These are phyloP conservation scores for Phalera bucephala DNA, from an alignment of 2,888 invertebrate genomes.

Conservation along the genomic window DNA sequence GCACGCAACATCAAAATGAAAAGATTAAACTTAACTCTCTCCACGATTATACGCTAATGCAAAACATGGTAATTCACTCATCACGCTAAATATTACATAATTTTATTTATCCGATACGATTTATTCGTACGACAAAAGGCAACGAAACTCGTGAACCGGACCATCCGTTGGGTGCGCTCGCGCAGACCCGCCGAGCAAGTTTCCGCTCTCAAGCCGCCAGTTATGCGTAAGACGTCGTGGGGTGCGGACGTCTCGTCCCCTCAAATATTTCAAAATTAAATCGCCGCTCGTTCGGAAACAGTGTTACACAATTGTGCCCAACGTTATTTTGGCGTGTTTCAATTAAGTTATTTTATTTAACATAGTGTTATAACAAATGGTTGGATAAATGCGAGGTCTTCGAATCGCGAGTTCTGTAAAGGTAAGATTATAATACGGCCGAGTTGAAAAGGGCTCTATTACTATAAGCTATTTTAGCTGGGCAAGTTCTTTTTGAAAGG, in stretches of 20 bases:
- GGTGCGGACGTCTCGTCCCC: constrained; percentile 48
- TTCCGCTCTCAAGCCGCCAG: constrained; percentile 50
- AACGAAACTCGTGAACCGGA: constrained; percentile 66
- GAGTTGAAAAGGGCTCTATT: constrained; percentile 53
- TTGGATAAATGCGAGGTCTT: constrained; percentile 51
- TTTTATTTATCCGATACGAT: constrained; percentile 54
- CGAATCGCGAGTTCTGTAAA: constrained; percentile 47
- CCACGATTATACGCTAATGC: too few species aligned
- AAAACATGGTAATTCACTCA: constrained; percentile 26
- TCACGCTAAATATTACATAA: constrained; percentile 50
- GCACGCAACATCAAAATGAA: too few species aligned
- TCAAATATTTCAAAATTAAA: constrained; percentile 42
- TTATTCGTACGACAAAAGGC: constrained; percentile 66
- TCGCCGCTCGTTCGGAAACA: constrained; percentile 63
- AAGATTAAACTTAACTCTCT: too few species aligned
- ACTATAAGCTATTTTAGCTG: constrained; percentile 44
- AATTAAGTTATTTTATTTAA: constrained; percentile 42
- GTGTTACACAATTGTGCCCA: constrained; percentile 62
- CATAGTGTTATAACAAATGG: constrained; percentile 31
- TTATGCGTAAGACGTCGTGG: constrained; percentile 58
- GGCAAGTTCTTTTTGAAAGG: constrained; percentile 53
- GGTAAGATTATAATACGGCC: constrained; percentile 59
- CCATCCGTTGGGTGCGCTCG: constrained; percentile 65
- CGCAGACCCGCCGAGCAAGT: constrained; percentile 67
- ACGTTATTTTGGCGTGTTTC: constrained; percentile 50